A percentile compares a stretch with the other conserved stretches of the same genome.
These are phyloP conservation scores for Echinops telfairi DNA, from an alignment of 2,113 vertebrate genomes.

Conservation along the genomic window DNA sequence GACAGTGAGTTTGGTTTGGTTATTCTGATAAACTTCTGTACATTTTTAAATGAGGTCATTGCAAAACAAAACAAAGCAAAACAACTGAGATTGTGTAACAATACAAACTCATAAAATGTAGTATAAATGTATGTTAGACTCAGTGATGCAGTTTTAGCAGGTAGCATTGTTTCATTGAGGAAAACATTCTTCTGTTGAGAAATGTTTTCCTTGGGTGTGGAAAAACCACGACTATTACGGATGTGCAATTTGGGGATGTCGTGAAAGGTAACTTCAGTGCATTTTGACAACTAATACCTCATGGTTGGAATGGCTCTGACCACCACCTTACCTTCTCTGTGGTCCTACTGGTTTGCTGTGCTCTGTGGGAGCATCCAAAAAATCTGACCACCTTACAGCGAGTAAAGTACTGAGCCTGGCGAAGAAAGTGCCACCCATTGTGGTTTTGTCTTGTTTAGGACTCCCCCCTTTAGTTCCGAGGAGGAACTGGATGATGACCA, in stretches of 20 bases:
- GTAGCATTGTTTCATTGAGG: neutral
- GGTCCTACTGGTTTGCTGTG: neutral
- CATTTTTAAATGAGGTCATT: neutral
- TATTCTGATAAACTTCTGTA: neutral
- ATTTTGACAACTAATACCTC: neutral
- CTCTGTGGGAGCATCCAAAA: neutral
- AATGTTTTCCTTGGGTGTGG: neutral
- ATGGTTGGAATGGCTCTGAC: neutral
- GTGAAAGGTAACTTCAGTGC: neutral
- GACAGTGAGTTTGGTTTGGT: neutral
- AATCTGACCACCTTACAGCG: neutral
- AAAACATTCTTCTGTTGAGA: conserved; percentile 12
- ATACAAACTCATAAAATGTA: neutral
- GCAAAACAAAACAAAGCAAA: neutral
- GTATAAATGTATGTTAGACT: neutral
- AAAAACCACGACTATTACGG: neutral
- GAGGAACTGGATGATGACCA: conserved; percentile 88
- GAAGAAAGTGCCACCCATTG: rapidly evolving
- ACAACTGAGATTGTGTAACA: neutral
- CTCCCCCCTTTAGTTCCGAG: conserved; percentile 93
- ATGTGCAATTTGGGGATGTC: neutral
- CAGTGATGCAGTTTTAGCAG: neutral
- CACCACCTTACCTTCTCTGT: neutral
- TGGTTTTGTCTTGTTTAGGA: conserved; percentile 84
- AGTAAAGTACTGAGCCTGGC: neutral